A percentile compares a stretch with the other conserved stretches of the same genome.
phyloP scores from a whole-genome alignment of 64 coral and sea anemone genomes.

The Platygyra sinensis region DNA sequence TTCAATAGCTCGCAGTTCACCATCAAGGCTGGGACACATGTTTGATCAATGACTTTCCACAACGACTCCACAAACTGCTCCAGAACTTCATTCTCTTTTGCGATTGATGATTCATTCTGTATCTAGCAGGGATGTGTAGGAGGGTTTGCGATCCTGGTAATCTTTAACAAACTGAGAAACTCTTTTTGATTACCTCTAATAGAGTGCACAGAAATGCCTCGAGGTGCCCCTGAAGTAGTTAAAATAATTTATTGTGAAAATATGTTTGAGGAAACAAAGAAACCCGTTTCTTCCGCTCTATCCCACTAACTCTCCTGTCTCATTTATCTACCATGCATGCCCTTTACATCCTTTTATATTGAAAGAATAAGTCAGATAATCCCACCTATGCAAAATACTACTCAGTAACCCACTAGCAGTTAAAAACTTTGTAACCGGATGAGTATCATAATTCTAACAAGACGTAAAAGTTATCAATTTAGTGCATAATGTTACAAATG shows the following conservation, averaged over 20 bases:
- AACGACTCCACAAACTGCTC: slow-evolving; percentile 19
- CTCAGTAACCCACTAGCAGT: too few species aligned
- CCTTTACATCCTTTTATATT: too few species aligned
- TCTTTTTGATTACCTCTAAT: slow-evolving; percentile 57
- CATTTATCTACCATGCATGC: too few species aligned
- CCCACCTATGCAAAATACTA: too few species aligned
- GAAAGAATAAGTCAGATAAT: too few species aligned
- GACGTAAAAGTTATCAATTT: too few species aligned
- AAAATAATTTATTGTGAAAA: background rate
- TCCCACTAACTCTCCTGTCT: too few species aligned
- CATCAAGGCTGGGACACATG: slow-evolving; percentile 83
- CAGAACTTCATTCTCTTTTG: background rate
- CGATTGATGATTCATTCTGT: background rate
- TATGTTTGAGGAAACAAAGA: too few species aligned
- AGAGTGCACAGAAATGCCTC: slow-evolving; percentile 58
- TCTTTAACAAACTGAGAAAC: slow-evolving; percentile 31
- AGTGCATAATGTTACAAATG: too few species aligned
- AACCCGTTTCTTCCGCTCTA: too few species aligned
- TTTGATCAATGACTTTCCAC: slow-evolving; percentile 60
- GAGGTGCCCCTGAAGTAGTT: slow-evolving; percentile 29
- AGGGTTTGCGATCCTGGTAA: slow-evolving; percentile 9
- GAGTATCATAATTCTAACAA: too few species aligned
- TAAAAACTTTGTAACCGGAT: too few species aligned
- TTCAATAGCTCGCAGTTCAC: slow-evolving; percentile 74
- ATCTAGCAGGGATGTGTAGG: slow-evolving; percentile 46